These are phyloP conservation scores for Aix galericulata DNA, from an alignment of 2,113 vertebrate genomes.

Conservation along the genomic window DNA sequence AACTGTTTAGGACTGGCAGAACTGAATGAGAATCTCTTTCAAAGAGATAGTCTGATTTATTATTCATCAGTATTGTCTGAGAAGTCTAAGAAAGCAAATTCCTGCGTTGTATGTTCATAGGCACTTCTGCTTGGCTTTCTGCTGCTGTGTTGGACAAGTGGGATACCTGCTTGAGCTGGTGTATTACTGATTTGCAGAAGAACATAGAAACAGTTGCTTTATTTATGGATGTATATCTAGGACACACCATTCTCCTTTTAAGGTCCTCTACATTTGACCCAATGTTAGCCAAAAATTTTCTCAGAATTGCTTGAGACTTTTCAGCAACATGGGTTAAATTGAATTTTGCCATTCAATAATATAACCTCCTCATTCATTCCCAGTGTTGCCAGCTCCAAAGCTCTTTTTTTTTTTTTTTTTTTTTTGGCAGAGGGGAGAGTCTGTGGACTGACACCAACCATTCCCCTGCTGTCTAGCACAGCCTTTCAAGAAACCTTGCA, in stretches of 20 bases:
- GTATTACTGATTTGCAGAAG: background rate
- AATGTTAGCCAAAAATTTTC: background rate
- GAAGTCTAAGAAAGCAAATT: background rate
- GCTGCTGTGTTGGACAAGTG: background rate
- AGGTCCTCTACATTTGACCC: fast-evolving
- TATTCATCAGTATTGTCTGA: background rate
- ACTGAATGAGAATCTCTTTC: background rate
- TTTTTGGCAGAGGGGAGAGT: background rate
- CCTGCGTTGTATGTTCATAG: background rate
- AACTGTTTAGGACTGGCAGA: background rate
- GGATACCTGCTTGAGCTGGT: fast-evolving
- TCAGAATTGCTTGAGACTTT: background rate
- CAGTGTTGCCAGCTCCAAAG: background rate
- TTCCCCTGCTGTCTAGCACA: too few species aligned
- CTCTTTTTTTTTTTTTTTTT: background rate
- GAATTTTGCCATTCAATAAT: background rate
- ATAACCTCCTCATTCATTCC: background rate
- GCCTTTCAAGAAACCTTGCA: background rate
- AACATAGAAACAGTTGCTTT: background rate
- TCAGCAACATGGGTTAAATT: background rate
- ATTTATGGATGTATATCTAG: background rate
- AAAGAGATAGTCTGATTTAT: background rate
- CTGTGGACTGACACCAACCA: fast-evolving
- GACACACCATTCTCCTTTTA: background rate
- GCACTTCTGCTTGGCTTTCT: background rate